Evolutionary conservation across 2,113 vertebrate genomes (phyloP).

Genomic region (Xenopus tropicalis): UCB_Xtro_10.0 CM004447.2:39476001-39476500

Average conservation of each 20-base stretch:
- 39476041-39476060: too few species aligned
- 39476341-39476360: slow-evolving; percentile 14
- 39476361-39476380: slow-evolving; percentile 21
- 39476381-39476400: slow-evolving; percentile 19
- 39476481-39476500: slow-evolving; percentile 26
- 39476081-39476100: too few species aligned
- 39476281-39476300: slow-evolving; percentile 7
- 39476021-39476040: too few species aligned
- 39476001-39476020: too few species aligned
- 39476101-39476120: too few species aligned
- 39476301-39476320: slow-evolving; percentile 17
- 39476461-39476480: slow-evolving; percentile 29
- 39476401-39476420: slow-evolving; percentile 23
- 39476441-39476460: slow-evolving; percentile 16
- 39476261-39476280: slow-evolving; percentile 21
- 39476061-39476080: too few species aligned
- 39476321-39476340: slow-evolving; percentile 4
- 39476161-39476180: too few species aligned
- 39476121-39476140: too few species aligned
- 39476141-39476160: too few species aligned
- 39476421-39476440: slow-evolving; percentile 37
- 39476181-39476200: too few species aligned
- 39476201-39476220: too few species aligned
- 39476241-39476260: not conserved
- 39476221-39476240: not conserved